A percentile compares a stretch with the other conserved stretches of the same genome.
Evolutionary conservation across 23 tunicate genomes (phyloP).

Genomic region (Diplosoma virens): DNA sequence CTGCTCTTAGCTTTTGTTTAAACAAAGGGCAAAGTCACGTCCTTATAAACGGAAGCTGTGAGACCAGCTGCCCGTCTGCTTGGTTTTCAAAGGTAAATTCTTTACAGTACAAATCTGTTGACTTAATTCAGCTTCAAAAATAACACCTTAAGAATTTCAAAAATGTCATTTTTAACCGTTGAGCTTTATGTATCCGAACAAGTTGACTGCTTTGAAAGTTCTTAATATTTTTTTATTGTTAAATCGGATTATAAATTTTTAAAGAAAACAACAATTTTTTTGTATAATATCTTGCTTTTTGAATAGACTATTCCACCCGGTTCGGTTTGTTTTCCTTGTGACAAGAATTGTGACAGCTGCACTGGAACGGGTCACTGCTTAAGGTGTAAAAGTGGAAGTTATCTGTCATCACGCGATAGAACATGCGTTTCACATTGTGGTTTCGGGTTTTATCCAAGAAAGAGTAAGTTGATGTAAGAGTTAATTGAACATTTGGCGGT

Average conservation of each 20-base stretch:
- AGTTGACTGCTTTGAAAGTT: too few relatives aligned
- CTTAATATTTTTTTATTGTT: too few relatives aligned
- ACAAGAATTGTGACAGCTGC: slow-evolving; percentile 52
- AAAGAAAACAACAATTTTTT: too few relatives aligned
- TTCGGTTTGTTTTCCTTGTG: slow-evolving; percentile 56
- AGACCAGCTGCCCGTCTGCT: slow-evolving; percentile 33
- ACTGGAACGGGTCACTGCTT: slow-evolving; percentile 32
- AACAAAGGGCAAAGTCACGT: background rate
- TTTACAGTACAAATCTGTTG: too few relatives aligned
- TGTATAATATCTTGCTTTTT: too few relatives aligned
- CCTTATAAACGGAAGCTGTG: slow-evolving; percentile 8
- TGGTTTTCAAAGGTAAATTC: slow-evolving; percentile 30
- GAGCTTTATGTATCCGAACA: too few relatives aligned
- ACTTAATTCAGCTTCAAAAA: too few relatives aligned
- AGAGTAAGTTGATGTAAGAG: slow-evolving; percentile 13
- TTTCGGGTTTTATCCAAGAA: slow-evolving; percentile 46
- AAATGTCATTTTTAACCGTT: too few relatives aligned
- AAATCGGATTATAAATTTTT: too few relatives aligned
- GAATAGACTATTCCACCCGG: slow-evolving; percentile 15
- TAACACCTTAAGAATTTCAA: too few relatives aligned
- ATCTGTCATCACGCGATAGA: slow-evolving; percentile 25
- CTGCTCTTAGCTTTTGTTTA: slow-evolving; percentile 1
- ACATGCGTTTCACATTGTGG: slow-evolving; percentile 56
- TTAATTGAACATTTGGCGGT: too few relatives aligned
- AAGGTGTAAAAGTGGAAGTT: slow-evolving; percentile 42